A percentile compares a stretch with the other conserved stretches of the same genome.
These are phyloP conservation scores for Psilopsiagon aurifrons DNA, from an alignment of 2,113 vertebrate genomes.

Conservation along the genomic window DNA sequence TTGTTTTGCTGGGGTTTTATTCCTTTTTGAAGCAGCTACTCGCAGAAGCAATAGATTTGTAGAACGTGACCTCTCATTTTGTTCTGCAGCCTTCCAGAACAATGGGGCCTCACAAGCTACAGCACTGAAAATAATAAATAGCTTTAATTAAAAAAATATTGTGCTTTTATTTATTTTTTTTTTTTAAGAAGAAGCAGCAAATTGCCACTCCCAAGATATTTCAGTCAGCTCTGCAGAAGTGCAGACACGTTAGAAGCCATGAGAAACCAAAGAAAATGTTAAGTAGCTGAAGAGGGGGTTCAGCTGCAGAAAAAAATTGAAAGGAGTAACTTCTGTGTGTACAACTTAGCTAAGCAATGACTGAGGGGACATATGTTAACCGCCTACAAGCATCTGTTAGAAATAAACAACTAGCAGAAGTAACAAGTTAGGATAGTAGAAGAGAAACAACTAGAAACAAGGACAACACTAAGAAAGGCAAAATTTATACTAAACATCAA, in stretches of 20 bases:
- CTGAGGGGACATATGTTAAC: not conserved
- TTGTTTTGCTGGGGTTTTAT: not conserved
- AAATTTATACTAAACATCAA: constrained; percentile 21
- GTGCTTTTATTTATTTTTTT: not conserved
- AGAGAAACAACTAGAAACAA: constrained; percentile 13
- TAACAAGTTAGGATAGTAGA: constrained; percentile 10
- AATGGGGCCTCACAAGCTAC: not conserved
- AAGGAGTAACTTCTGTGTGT: not conserved
- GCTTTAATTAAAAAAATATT: not conserved
- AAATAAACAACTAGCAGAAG: constrained; percentile 44
- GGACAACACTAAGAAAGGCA: not conserved
- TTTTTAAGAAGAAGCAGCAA: not conserved
- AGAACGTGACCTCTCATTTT: not conserved
- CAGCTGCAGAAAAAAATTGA: not conserved
- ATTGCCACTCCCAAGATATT: not conserved
- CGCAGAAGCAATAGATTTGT: fast-evolving
- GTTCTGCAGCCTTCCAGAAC: not conserved
- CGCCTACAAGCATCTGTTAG: constrained; percentile 24
- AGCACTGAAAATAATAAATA: not conserved
- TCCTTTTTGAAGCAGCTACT: not conserved
- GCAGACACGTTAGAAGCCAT: not conserved
- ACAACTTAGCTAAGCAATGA: not conserved
- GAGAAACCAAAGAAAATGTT: constrained; percentile 10
- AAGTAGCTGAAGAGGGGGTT: constrained; percentile 3
- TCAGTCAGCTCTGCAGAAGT: not conserved